Evolutionary conservation across 2,888 invertebrate species (phyloP).

Genomic region (Mayetiola destructor): DNA sequence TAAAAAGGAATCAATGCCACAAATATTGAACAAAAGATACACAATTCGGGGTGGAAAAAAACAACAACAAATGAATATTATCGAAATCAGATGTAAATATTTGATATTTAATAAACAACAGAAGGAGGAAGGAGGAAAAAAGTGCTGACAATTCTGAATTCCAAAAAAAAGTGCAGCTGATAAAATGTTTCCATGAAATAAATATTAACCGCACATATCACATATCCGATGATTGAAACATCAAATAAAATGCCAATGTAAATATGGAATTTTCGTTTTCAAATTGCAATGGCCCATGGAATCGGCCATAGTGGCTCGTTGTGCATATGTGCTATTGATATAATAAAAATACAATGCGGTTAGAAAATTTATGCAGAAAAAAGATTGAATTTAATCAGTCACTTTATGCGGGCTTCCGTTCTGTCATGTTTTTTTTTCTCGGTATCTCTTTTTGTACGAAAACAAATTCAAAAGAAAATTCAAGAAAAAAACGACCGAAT

Average conservation of each 20-base stretch:
- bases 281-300: neutral
- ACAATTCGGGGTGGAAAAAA: too few relatives aligned
- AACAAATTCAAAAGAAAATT: neutral
- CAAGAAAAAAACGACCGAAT: too few relatives aligned
- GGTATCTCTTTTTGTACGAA: neutral
- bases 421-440: too few relatives aligned
- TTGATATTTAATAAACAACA: too few relatives aligned
- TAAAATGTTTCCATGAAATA: neutral
- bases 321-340: neutral
- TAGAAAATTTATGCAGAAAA: neutral
- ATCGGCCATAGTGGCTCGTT: neutral
- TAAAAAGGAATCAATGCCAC: too few relatives aligned
- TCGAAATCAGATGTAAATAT: too few relatives aligned
- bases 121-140: neutral
- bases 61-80: too few relatives aligned
- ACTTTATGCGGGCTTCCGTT: conserved; percentile 9
- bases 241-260: too few relatives aligned
- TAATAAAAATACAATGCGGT: too few relatives aligned
- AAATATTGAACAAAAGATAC: too few relatives aligned
- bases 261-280: too few relatives aligned
- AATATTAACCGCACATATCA: too few relatives aligned
- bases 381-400: conserved; percentile 1
- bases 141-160: neutral
- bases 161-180: conserved; percentile 4
- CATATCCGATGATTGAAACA: neutral